Conservation (phyloP, 1,140 invertebrate species). For the Aphelinus certus region DNA sequence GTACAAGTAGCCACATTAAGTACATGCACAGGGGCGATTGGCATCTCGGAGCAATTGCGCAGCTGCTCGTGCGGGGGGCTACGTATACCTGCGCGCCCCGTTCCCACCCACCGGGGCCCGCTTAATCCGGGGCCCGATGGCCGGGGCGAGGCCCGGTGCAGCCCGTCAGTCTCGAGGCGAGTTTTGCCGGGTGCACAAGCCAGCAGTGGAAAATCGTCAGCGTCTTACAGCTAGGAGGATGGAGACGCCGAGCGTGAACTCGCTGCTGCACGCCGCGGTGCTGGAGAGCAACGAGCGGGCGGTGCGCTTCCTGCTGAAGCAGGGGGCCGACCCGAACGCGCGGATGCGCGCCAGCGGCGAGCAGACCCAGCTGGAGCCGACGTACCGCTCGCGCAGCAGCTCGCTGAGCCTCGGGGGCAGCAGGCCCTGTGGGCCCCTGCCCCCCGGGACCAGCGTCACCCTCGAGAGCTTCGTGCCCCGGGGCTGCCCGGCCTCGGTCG, state of each 20-base stretch:
- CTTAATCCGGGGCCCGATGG: too few species aligned
- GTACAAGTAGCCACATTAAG: too few species aligned
- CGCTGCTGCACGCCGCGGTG: constrained; percentile 16
- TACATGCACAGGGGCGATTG: too few species aligned
- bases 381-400: constrained; percentile 5
- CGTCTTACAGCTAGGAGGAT: background rate
- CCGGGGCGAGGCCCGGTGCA: too few species aligned
- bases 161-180: too few species aligned
- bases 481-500: background rate
- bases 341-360: background rate
- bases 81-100: too few species aligned
- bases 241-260: background rate
- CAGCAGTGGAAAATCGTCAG: too few species aligned
- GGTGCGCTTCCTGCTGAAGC: constrained; percentile 21
- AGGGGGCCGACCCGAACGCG: constrained; percentile 14
- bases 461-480: background rate
- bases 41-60: too few species aligned
- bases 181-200: too few species aligned
- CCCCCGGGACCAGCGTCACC: background rate
- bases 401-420: background rate
- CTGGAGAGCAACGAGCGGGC: constrained; percentile 20
- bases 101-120: too few species aligned
- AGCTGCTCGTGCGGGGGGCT: too few species aligned
- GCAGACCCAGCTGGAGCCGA: background rate
- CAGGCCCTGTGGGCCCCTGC: background rate